These are phyloP conservation scores for Limnephilus lunatus DNA, from an alignment of 2,888 invertebrate species.

Conservation along the genomic window DNA sequence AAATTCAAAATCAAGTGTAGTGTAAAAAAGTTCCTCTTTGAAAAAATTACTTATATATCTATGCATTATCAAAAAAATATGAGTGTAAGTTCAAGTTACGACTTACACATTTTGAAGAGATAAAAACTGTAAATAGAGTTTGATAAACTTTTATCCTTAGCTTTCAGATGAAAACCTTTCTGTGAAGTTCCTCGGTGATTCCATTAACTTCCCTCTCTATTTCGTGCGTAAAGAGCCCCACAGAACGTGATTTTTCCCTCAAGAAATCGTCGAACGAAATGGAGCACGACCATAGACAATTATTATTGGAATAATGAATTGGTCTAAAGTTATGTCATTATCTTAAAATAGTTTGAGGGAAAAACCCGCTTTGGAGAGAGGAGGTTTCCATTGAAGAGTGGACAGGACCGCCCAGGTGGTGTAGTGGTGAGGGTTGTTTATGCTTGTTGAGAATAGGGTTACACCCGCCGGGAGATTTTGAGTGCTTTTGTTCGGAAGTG, in stretches of 20 bases:
- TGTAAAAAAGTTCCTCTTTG: too few species aligned
- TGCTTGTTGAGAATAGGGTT: not conserved
- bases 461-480: not conserved
- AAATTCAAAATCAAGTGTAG: too few species aligned
- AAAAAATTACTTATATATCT: too few species aligned
- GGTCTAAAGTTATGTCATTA: conserved; percentile 11
- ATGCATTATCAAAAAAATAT: too few species aligned
- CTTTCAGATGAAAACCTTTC: not conserved
- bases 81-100: too few species aligned
- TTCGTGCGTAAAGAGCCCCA: not conserved
- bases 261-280: not conserved
- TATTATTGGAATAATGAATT: conserved; percentile 7
- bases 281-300: not conserved
- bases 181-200: not conserved
- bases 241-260: not conserved
- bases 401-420: not conserved
- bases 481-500: not conserved
- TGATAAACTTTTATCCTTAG: not conserved
- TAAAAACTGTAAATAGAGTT: not conserved
- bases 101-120: not conserved
- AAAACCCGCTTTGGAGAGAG: not conserved
- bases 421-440: not conserved
- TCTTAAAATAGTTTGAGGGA: not conserved
- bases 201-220: not conserved
- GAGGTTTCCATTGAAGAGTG: not conserved